These are phyloP conservation scores for Silurus meridionalis DNA, from an alignment of 2,113 vertebrate species.

Conservation along the genomic window DNA sequence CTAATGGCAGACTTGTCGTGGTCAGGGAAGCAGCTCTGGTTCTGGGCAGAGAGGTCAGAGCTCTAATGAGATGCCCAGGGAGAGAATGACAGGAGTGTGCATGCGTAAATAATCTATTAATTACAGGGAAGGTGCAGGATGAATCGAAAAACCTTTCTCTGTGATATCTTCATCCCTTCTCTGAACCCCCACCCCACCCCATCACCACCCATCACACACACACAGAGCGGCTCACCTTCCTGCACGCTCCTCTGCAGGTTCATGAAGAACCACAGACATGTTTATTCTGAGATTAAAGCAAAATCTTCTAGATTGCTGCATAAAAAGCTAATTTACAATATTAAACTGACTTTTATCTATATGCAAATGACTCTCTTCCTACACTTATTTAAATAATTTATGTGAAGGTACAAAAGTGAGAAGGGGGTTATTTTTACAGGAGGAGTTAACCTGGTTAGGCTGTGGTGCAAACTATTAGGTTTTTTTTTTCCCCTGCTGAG, in stretches of 20 bases:
- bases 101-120: conserved; percentile 94
- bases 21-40: conserved; percentile 75
- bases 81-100: conserved; percentile 82
- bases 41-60: conserved; percentile 79
- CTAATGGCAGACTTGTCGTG: conserved; percentile 63
- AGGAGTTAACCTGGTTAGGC: conserved; percentile 59
- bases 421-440: conserved; percentile 22
- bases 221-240: not conserved
- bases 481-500: conserved; percentile 36
- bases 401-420: conserved; percentile 54
- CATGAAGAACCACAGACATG: conserved; percentile 54
- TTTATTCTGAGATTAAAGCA: conserved; percentile 70
- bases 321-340: conserved; percentile 73
- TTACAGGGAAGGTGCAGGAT: conserved; percentile 78
- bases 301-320: conserved; percentile 65
- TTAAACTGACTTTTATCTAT: conserved; percentile 74
- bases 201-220: not conserved
- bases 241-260: conserved; percentile 55
- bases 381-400: conserved; percentile 65
- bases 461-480: conserved; percentile 60
- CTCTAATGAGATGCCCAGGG: conserved; percentile 85
- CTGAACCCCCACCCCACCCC: not conserved
- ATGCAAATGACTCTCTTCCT: conserved; percentile 68
- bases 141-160: conserved; percentile 70
- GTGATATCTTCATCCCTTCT: conserved; percentile 73